Evolutionary conservation across 2,888 invertebrate species (phyloP).

Genomic region (Eupithecia dodoneata): DNA sequence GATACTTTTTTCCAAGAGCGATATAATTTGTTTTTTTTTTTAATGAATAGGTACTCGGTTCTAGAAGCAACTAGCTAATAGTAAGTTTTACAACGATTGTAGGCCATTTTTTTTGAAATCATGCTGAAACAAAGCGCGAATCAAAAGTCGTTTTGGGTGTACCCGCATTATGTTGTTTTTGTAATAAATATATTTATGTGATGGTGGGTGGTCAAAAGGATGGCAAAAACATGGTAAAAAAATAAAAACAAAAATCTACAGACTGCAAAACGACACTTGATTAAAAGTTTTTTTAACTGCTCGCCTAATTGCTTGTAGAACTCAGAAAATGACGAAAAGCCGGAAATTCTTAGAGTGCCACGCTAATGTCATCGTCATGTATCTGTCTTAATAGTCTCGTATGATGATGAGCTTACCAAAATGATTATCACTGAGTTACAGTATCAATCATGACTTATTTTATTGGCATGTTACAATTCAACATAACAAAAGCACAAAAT

Average conservation of each 20-base stretch:
- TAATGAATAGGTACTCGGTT: background rate
- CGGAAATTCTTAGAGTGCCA: background rate
- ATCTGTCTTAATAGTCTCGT: background rate
- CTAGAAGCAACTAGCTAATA: background rate
- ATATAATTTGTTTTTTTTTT: background rate
- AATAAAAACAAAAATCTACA: background rate
- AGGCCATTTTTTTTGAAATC: background rate
- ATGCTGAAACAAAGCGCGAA: background rate
- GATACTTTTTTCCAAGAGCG: background rate
- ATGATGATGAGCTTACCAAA: background rate
- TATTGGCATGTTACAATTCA: background rate
- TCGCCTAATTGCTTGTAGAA: background rate
- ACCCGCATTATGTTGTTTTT: background rate
- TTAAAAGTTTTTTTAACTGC: background rate
- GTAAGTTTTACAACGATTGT: background rate
- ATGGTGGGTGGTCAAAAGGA: no score
- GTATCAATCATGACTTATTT: background rate
- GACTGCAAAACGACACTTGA: background rate
- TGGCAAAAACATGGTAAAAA: no score
- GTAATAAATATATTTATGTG: background rate
- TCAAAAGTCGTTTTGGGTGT: background rate
- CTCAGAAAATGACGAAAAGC: background rate
- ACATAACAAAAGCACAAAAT: slow-evolving; percentile 3
- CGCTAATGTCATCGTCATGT: background rate
- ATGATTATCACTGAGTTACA: background rate